phyloP scores from a whole-genome alignment of 2,888 invertebrate genomes.

The Hoplodrina ambigua region DNA sequence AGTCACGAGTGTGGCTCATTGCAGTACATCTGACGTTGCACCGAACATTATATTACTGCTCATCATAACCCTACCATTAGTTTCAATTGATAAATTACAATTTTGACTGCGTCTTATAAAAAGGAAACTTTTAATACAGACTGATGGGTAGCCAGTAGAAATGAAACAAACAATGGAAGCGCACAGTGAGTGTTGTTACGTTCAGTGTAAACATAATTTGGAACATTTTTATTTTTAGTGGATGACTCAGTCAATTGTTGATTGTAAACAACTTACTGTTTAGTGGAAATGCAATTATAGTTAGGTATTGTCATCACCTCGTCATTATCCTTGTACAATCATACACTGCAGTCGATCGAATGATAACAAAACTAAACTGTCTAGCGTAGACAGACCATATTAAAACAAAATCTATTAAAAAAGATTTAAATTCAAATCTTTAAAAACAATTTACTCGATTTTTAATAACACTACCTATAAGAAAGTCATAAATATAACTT shows the following conservation, averaged over 20 bases:
- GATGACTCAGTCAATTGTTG: slow-evolving; percentile 22
- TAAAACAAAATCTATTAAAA: neutral
- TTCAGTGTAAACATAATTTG: slow-evolving; percentile 29
- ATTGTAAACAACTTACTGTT: slow-evolving; percentile 17
- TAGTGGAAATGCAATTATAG: slow-evolving; percentile 11
- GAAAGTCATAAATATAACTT: slow-evolving; percentile 32
- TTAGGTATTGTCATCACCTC: slow-evolving; percentile 3
- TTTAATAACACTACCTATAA: slow-evolving; percentile 5
- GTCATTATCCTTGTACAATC: neutral
- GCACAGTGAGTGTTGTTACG: slow-evolving; percentile 20
- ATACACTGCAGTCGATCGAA: neutral
- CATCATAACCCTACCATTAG: slow-evolving; percentile 52
- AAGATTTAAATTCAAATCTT: neutral
- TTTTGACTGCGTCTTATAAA: slow-evolving; percentile 39
- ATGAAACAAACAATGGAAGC: slow-evolving; percentile 27
- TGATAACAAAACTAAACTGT: neutral
- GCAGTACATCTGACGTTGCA: slow-evolving; percentile 54
- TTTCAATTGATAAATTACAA: slow-evolving; percentile 64
- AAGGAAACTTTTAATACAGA: slow-evolving; percentile 32
- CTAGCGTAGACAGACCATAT: neutral
- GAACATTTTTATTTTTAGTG: slow-evolving; percentile 21
- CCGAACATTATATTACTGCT: slow-evolving; percentile 49
- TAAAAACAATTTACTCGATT: neutral
- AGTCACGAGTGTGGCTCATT: slow-evolving; percentile 62
- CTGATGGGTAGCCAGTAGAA: slow-evolving; percentile 19